These are phyloP conservation scores for Leptocoma aspasia DNA, from an alignment of 2,113 vertebrate genomes.

Conservation along the genomic window DNA sequence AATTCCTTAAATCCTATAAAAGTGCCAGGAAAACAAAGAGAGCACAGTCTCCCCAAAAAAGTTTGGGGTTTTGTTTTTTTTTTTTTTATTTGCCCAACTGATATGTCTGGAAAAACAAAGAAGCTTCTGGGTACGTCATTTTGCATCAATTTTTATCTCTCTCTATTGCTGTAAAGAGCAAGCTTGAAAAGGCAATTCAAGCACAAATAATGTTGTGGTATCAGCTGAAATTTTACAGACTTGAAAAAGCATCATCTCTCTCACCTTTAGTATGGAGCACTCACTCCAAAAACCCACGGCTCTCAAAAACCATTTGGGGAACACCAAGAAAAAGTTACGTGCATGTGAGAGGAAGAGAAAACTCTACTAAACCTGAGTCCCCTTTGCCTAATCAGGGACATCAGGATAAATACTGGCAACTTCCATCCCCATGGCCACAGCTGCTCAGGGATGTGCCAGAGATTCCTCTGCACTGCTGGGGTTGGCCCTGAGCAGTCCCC, in stretches of 20 bases:
- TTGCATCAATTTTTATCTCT: background rate
- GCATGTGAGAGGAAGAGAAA: background rate
- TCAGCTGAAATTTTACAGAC: background rate
- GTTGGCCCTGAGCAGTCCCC: background rate
- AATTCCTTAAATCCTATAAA: background rate
- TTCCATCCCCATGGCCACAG: background rate
- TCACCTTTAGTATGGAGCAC: background rate
- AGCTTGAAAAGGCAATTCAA: background rate
- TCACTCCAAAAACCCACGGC: background rate
- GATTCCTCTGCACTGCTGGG: background rate
- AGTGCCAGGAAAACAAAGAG: background rate
- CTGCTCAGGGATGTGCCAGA: background rate
- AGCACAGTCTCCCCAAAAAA: background rate
- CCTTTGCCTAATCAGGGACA: rapidly evolving
- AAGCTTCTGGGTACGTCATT: background rate
- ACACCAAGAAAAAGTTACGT: background rate
- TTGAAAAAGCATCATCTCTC: background rate
- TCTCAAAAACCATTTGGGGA: background rate
- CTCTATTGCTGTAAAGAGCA: background rate
- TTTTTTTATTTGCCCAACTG: background rate
- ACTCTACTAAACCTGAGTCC: background rate
- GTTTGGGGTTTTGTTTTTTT: background rate
- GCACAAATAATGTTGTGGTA: background rate
- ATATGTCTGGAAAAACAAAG: background rate
- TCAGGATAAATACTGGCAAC: background rate